phyloP scores from a whole-genome alignment of 1,140 invertebrate genomes.

The Adoxophyes honmai region DNA sequence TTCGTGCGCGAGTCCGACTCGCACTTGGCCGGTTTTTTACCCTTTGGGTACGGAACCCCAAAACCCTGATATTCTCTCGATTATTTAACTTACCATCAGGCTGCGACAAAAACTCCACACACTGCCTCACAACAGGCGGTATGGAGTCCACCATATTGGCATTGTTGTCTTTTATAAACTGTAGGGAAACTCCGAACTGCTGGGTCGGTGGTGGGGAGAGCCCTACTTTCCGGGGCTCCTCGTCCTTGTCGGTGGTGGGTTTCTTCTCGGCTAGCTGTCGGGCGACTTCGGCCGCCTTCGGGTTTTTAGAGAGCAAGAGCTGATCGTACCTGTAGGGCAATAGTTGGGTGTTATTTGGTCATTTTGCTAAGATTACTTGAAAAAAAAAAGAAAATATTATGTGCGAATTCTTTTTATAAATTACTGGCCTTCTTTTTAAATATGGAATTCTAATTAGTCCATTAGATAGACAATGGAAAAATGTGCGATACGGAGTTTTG shows the following conservation, averaged over 20 bases:
- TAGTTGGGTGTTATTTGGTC: too few relatives aligned
- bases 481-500: too few relatives aligned
- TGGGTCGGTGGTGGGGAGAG: slow-evolving; percentile 82
- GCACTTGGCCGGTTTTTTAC: too few relatives aligned
- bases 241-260: slow-evolving; percentile 17
- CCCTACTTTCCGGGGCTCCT: slow-evolving; percentile 20
- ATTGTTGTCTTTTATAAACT: slow-evolving; percentile 94
- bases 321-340: slow-evolving; percentile 82
- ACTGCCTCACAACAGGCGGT: slow-evolving; percentile 93
- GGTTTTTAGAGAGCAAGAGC: slow-evolving; percentile 81
- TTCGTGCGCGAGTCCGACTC: too few relatives aligned
- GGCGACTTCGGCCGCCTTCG: slow-evolving; percentile 59
- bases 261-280: slow-evolving; percentile 26
- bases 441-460: too few relatives aligned
- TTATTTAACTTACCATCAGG: slow-evolving; percentile 83
- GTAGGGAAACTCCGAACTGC: slow-evolving; percentile 95
- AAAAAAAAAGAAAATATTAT: too few relatives aligned
- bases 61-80: too few relatives aligned
- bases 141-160: slow-evolving; percentile 81
- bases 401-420: too few relatives aligned
- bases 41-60: too few relatives aligned
- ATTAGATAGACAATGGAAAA: too few relatives aligned
- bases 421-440: too few relatives aligned
- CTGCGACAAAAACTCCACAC: slow-evolving; percentile 92
- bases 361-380: too few relatives aligned